Conservation (phyloP, 2,797 vertebrate genomes). For the Champsocephalus gunnari region DNA sequence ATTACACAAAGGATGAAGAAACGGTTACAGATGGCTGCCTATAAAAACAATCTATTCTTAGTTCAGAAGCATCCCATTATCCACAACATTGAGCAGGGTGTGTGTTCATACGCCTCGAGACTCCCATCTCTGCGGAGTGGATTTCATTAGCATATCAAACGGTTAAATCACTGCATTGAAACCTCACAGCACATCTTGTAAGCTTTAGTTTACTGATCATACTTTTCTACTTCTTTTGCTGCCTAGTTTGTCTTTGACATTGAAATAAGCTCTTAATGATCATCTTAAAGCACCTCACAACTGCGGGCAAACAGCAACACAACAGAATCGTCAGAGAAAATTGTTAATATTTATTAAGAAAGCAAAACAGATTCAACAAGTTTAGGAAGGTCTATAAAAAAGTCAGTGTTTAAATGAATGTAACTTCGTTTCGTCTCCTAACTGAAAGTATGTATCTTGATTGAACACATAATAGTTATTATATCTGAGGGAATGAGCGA, state of each 20-base stretch:
- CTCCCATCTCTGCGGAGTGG: not conserved
- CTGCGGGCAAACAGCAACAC: not conserved
- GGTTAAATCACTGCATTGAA: not conserved
- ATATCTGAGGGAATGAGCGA: no score
- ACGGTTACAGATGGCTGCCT: not conserved
- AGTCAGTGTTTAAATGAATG: not conserved
- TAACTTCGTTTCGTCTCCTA: no score
- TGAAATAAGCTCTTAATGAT: not conserved
- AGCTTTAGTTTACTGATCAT: not conserved
- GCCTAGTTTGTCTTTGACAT: not conserved
- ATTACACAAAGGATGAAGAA: conserved; percentile 3
- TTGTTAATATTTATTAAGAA: conserved; percentile 37
- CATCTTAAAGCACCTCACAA: no score
- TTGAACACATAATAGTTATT: no score
- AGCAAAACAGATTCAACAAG: conserved; percentile 8
- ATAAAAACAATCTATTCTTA: not conserved
- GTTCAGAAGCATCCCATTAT: not conserved
- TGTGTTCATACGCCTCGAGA: not conserved
- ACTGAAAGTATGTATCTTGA: no score
- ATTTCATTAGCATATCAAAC: conserved; percentile 17
- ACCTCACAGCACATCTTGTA: not conserved
- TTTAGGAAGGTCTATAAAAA: not conserved
- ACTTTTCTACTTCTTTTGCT: not conserved
- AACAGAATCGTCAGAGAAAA: conserved; percentile 12
- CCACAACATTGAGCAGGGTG: not conserved